These are phyloP conservation scores for Corythornis cristatus DNA, from an alignment of 2,113 vertebrate species.

Conservation along the genomic window DNA sequence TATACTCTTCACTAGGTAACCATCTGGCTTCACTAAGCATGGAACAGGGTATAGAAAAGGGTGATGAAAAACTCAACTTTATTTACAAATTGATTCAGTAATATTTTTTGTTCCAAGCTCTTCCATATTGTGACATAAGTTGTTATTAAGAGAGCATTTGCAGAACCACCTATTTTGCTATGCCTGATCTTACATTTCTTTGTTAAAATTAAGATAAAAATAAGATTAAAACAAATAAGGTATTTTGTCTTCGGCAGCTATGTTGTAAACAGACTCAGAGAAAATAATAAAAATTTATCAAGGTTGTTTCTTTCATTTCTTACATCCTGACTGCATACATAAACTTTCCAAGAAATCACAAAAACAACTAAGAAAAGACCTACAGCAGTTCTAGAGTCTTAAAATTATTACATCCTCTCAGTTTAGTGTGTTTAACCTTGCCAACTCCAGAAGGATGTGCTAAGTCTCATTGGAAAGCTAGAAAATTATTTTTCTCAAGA, in stretches of 20 bases:
- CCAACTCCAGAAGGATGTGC: background rate
- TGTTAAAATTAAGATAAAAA: background rate
- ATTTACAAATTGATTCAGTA: background rate
- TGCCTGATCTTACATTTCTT: background rate
- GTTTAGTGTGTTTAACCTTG: background rate
- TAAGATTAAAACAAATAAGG: background rate
- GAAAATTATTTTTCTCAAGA: background rate
- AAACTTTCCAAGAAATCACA: background rate
- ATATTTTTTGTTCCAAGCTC: background rate
- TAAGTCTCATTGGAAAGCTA: background rate
- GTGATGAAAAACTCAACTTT: background rate
- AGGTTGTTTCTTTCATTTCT: background rate
- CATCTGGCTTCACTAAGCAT: background rate
- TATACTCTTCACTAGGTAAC: background rate
- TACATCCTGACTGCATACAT: background rate
- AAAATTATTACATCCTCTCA: background rate
- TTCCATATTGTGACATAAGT: background rate
- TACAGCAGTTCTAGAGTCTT: background rate
- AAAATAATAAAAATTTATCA: background rate
- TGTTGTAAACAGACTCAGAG: background rate
- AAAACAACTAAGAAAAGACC: background rate
- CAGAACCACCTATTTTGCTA: background rate
- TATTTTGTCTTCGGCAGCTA: background rate
- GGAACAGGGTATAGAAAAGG: fast-evolving
- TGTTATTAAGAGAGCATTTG: background rate